Evolutionary conservation across 2,113 vertebrate species (phyloP).

Genomic region (Zingel zingel): DNA sequence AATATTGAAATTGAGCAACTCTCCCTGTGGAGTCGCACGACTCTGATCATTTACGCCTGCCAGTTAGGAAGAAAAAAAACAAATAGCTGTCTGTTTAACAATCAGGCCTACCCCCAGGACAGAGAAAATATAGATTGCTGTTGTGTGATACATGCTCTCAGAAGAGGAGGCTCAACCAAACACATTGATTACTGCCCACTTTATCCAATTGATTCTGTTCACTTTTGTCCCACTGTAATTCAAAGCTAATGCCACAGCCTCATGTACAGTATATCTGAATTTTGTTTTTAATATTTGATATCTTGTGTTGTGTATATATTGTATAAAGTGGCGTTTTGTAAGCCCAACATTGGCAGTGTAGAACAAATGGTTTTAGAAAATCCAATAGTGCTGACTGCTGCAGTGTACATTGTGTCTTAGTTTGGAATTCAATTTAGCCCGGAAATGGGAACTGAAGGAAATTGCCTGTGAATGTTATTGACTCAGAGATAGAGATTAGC

Average conservation of each 20-base stretch:
- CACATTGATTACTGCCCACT: slow-evolving; percentile 49
- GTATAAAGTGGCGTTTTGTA: not conserved
- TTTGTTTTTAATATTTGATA: not conserved
- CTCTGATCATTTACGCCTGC: slow-evolving; percentile 15
- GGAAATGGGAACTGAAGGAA: slow-evolving; percentile 39
- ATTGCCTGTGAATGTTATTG: slow-evolving; percentile 65
- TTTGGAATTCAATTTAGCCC: slow-evolving; percentile 56
- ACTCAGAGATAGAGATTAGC: slow-evolving; percentile 54
- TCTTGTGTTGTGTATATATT: not conserved
- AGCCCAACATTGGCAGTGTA: not conserved
- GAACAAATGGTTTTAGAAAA: slow-evolving; percentile 26
- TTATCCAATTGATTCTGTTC: slow-evolving; percentile 42
- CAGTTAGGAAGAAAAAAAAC: slow-evolving; percentile 24
- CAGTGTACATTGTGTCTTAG: slow-evolving; percentile 21
- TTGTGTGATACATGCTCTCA: slow-evolving; percentile 40
- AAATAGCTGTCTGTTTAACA: slow-evolving; percentile 50
- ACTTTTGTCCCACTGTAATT: slow-evolving; percentile 19
- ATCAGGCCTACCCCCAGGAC: slow-evolving; percentile 29
- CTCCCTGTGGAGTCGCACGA: slow-evolving; percentile 24
- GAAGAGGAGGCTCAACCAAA: slow-evolving; percentile 23
- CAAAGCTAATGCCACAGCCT: slow-evolving; percentile 23
- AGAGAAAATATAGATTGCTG: slow-evolving; percentile 41
- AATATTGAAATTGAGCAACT: slow-evolving; percentile 3
- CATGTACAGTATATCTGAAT: not conserved
- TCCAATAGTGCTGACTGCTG: slow-evolving; percentile 49